Percentiles rank a stretch among this genome's conserved stretches.
phyloP scores from a whole-genome alignment of 2,113 vertebrate genomes.

The Garra rufa region DNA sequence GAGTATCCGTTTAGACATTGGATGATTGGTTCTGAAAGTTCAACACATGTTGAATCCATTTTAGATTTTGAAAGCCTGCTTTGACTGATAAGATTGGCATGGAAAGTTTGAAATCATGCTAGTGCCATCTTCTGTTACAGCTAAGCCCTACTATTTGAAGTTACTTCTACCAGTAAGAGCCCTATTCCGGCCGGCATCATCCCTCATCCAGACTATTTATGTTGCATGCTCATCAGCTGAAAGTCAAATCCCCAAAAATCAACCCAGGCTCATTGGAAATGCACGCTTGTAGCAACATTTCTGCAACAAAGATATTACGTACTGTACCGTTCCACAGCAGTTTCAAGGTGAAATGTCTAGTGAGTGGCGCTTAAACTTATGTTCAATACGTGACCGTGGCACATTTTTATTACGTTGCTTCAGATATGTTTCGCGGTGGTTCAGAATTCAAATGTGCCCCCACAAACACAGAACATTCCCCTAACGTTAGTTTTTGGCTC shows the following conservation, averaged over 20 bases:
- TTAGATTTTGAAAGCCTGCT: conserved; percentile 46
- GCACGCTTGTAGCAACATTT: neutral
- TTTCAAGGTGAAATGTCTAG: neutral
- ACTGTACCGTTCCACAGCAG: no score
- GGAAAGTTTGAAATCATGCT: conserved; percentile 42
- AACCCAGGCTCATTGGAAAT: neutral
- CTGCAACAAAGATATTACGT: no score
- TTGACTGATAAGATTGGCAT: conserved; percentile 50
- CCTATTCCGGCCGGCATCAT: neutral
- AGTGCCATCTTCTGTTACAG: conserved; percentile 61
- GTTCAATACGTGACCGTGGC: neutral
- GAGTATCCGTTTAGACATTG: conserved; percentile 45
- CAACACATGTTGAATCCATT: conserved; percentile 43
- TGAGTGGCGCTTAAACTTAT: no score
- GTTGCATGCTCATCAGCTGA: neutral
- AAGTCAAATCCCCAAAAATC: neutral
- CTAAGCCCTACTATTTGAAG: conserved; percentile 44
- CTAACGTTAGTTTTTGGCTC: no score
- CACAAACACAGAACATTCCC: no score
- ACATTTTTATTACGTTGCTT: no score
- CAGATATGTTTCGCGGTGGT: no score
- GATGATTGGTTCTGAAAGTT: conserved; percentile 46
- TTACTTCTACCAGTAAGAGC: neutral
- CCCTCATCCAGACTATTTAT: neutral
- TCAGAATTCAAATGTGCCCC: neutral